Percentiles rank a stretch among this genome's conserved stretches.
These are phyloP conservation scores for Euura lappo DNA, from an alignment of 1,140 invertebrate genomes.

Conservation along the genomic window DNA sequence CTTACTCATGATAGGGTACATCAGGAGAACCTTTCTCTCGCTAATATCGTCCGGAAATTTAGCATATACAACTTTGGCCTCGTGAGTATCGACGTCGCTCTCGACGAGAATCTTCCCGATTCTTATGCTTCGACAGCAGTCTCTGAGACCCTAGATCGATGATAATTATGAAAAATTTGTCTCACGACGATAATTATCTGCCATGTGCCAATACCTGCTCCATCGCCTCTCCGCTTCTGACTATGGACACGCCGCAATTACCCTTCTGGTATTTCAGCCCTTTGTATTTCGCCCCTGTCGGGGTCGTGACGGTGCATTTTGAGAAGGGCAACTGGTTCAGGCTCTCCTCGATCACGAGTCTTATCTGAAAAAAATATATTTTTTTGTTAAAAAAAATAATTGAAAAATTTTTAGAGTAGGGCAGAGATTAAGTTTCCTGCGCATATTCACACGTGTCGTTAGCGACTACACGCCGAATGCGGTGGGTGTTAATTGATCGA, in stretches of 20 bases:
- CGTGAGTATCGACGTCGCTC: constrained; percentile 94
- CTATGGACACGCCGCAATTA: constrained; percentile 98
- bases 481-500: not conserved
- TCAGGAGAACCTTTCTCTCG: constrained; percentile 88
- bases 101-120: constrained; percentile 99
- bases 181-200: not conserved
- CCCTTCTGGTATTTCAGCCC: constrained; percentile 94
- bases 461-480: no score
- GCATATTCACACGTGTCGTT: not conserved
- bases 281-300: constrained; percentile 88
- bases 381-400: not conserved
- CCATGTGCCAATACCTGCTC: constrained; percentile 72
- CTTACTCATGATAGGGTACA: constrained; percentile 98
- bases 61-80: constrained; percentile 96
- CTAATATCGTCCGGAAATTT: constrained; percentile 96
- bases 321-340: constrained; percentile 96
- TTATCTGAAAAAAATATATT: constrained; percentile 68
- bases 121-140: constrained; percentile 96
- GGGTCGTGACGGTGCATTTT: constrained; percentile 88
- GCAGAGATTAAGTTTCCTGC: not conserved
- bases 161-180: not conserved
- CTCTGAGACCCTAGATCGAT: constrained; percentile 77
- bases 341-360: constrained; percentile 97
- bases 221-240: constrained; percentile 96
- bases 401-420: not conserved